Base-by-base conservation (phyloP, 2,797 vertebrate species). In the Brachymystax lenok region DNA sequence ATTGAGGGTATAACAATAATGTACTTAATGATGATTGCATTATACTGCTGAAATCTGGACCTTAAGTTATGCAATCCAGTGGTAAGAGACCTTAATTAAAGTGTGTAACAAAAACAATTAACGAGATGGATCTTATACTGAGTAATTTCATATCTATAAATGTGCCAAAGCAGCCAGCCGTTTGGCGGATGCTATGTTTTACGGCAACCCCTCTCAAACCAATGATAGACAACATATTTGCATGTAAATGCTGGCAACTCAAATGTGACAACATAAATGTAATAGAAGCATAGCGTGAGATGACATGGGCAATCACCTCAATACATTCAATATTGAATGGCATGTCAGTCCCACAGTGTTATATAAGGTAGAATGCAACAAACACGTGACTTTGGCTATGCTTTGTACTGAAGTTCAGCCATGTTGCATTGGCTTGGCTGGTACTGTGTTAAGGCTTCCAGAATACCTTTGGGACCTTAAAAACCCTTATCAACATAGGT, bases 71-170 rank as follows among this genome's bases (percentile, higher is more conserved):
- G 91, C 89, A 93, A 92, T 74, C 75, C 85, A 90, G 77, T 84
- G 86, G 91, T 88, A 93, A 92, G 81, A 89, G 74, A 80, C 56
- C 61, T 86, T 89, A 90, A 92, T 92, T 92, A 92, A 90, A 87
- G 89, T 75, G 76, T 85, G 75, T 76, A 82, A 67, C 81, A 84
- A 84, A 69, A 86, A 88, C 86, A 85, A 82, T 82, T 74, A 84
- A 85, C 73, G 76, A 74, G 71, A 73, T 79, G 71, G 85, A 86
- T 86, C 82, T 76, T 77, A 33, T 74, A 71, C 50, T 51, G 54
- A 88, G 84, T 90, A 82, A 88, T 84, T 87, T 86, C 78, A 87
- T 79, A 82, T 85, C 78, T 84, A 81, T 82, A 73, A 88, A 85
- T 78, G 82, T 82, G 78, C 28, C 40, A 33, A 71, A 75, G 74